Conservation (phyloP, 2,888 invertebrate species). For the Macrosoma leucophasiata region DNA sequence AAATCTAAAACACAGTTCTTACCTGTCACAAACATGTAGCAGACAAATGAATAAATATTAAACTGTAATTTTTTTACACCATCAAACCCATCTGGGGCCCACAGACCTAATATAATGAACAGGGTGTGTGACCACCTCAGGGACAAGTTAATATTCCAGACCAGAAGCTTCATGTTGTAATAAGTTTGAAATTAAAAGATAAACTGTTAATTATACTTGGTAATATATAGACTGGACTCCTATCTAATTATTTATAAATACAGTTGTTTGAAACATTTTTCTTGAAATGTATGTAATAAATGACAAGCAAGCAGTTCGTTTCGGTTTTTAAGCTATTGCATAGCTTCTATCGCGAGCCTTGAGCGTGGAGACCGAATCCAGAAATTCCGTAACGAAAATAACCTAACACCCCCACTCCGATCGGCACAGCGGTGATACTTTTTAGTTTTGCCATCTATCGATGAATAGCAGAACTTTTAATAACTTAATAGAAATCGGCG, state of each 20-base stretch:
- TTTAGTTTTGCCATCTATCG: too few species aligned
- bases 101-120: conserved; percentile 19
- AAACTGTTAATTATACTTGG: neutral
- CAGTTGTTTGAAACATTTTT: conserved; percentile 5
- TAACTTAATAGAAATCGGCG: too few species aligned
- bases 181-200: neutral
- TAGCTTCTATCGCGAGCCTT: too few species aligned
- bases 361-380: too few species aligned
- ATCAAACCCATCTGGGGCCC: conserved; percentile 14
- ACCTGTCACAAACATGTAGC: conserved; percentile 19
- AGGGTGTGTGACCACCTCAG: conserved; percentile 15
- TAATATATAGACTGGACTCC: neutral
- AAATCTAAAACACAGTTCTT: too few species aligned
- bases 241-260: conserved; percentile 3
- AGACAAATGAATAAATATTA: conserved; percentile 16
- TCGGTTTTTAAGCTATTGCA: too few species aligned
- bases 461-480: too few species aligned
- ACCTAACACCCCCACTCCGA: too few species aligned
- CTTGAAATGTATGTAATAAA: conserved; percentile 1
- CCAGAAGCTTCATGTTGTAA: conserved; percentile 14
- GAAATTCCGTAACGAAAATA: too few species aligned
- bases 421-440: too few species aligned
- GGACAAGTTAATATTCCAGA: conserved; percentile 16
- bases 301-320: too few species aligned
- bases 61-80: conserved; percentile 9